Evolutionary conservation across 2,113 vertebrate genomes (phyloP).

Genomic region (Phoenicopterus ruber): DNA sequence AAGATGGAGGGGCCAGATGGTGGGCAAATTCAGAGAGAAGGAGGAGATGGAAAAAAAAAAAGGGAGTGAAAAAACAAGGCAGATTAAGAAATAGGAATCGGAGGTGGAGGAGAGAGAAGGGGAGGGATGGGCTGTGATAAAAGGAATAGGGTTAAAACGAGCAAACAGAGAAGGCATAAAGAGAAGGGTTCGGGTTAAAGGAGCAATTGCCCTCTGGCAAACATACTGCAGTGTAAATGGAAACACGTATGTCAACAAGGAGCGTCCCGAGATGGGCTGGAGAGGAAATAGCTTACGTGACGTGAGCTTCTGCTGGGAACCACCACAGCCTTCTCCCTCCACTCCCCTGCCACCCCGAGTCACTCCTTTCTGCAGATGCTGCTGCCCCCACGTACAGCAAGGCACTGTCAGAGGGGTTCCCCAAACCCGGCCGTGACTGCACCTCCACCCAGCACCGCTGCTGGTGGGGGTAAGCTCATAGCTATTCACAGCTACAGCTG

Average conservation of each 20-base stretch:
- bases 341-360: rapidly evolving
- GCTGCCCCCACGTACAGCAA: neutral
- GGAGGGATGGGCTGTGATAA: slow-evolving; percentile 9
- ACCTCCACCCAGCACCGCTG: neutral
- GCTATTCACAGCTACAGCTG: neutral
- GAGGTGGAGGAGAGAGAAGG: neutral
- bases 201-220: slow-evolving; percentile 61
- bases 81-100: neutral
- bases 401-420: neutral
- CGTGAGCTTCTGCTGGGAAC: neutral
- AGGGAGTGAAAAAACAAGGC: neutral
- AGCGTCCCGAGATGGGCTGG: neutral
- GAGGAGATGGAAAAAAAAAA: neutral
- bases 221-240: slow-evolving; percentile 57
- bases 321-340: neutral
- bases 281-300: slow-evolving; percentile 15
- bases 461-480: neutral
- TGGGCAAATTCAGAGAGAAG: neutral
- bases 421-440: neutral
- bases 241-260: slow-evolving; percentile 59
- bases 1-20: neutral
- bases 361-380: neutral
- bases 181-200: slow-evolving; percentile 35
- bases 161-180: slow-evolving; percentile 49
- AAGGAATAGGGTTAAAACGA: slow-evolving; percentile 48